Conservation (phyloP, 2,113 vertebrate genomes). For the Plotosus lineatus region DNA sequence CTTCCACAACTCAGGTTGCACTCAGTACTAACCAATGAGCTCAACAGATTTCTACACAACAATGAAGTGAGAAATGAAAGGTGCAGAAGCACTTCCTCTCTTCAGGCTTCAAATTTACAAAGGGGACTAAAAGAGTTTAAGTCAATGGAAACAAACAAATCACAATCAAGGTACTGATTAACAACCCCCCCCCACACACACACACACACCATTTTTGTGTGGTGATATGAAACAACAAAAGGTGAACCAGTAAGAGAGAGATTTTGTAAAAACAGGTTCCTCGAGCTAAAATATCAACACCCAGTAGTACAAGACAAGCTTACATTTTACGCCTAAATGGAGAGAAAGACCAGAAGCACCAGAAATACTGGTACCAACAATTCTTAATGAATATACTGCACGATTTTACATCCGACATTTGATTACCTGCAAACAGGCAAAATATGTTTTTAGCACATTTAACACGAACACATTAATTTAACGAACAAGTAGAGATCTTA, state of each 20-base stretch:
- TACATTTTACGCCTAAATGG: background rate
- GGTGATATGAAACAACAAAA: background rate
- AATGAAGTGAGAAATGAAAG: slow-evolving; percentile 8
- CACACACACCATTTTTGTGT: no score
- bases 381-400: background rate
- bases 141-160: background rate
- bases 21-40: background rate
- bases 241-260: background rate
- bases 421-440: background rate
- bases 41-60: background rate
- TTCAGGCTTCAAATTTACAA: background rate
- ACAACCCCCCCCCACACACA: background rate
- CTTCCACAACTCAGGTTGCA: background rate
- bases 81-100: slow-evolving; percentile 23
- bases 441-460: no score
- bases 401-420: background rate
- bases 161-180: background rate
- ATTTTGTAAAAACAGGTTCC: background rate
- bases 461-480: no score
- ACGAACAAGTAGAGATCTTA: no score
- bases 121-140: background rate
- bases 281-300: background rate
- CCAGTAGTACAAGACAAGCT: background rate
- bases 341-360: background rate
- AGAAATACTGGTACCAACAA: background rate